Evolutionary conservation across 2,113 vertebrate species (phyloP).

Genomic region (Podilymbus podiceps): DNA sequence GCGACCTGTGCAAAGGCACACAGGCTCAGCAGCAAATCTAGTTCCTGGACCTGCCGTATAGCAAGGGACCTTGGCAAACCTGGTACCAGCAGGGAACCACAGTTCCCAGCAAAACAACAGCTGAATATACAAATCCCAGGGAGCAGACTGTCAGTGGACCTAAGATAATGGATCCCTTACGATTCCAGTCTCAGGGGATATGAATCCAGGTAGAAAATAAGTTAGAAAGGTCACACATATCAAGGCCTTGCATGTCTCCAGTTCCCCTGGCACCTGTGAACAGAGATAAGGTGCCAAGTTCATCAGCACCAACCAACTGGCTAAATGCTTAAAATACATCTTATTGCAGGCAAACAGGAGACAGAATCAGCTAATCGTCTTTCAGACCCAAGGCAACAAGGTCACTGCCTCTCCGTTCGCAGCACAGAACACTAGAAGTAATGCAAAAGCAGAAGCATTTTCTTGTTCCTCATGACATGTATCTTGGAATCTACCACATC

Average conservation of each 20-base stretch:
- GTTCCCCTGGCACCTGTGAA: background rate
- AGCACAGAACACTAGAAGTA: background rate
- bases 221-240: conserved; percentile 35
- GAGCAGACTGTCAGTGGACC: background rate
- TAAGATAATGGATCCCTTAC: background rate
- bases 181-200: background rate
- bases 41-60: background rate
- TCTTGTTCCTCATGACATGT: background rate
- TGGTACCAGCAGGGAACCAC: background rate
- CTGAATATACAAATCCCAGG: background rate
- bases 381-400: background rate
- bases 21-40: background rate
- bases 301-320: background rate
- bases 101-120: background rate
- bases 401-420: background rate
- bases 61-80: background rate
- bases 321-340: conserved; percentile 38
- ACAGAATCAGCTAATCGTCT: background rate
- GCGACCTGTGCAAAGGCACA: background rate
- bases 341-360: background rate
- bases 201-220: conserved; percentile 5
- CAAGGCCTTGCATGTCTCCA: background rate
- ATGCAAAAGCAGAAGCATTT: background rate
- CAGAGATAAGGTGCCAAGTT: background rate
- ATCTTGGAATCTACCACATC: background rate